Conservation (phyloP, 2,888 invertebrate species). For the Aporophyla nigra region DNA sequence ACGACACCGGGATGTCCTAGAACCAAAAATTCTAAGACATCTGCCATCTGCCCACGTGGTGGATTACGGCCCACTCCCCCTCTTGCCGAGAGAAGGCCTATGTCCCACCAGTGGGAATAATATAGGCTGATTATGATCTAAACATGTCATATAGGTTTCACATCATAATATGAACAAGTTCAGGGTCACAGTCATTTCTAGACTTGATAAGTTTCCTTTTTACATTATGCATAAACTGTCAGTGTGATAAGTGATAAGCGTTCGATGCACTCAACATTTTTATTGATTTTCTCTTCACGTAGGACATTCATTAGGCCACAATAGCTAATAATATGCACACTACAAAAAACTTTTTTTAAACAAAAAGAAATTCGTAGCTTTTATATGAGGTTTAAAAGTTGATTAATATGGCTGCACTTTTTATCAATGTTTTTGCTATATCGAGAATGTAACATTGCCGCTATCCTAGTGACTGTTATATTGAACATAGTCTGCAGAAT, state of each 20-base stretch:
- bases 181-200: not conserved
- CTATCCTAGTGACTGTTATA: too few relatives aligned
- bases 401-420: not conserved
- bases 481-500: too few relatives aligned
- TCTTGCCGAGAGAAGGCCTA: too few relatives aligned
- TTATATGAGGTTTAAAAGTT: not conserved
- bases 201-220: not conserved
- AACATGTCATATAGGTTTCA: too few relatives aligned
- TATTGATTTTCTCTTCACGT: conserved; percentile 31
- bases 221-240: not conserved
- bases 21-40: too few relatives aligned
- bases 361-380: not conserved
- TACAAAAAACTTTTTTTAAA: not conserved
- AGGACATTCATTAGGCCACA: not conserved
- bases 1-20: too few relatives aligned
- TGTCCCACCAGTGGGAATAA: too few relatives aligned
- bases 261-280: conserved; percentile 19
- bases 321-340: not conserved
- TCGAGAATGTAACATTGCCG: not conserved
- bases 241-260: conserved; percentile 37
- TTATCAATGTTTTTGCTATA: not conserved
- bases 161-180: too few relatives aligned
- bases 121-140: too few relatives aligned
- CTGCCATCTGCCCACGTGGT: too few relatives aligned
- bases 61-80: too few relatives aligned